Percentiles rank a stretch among this genome's conserved stretches.
These are phyloP conservation scores for Serinus canaria DNA, from an alignment of 2,113 vertebrate species.

Conservation along the genomic window DNA sequence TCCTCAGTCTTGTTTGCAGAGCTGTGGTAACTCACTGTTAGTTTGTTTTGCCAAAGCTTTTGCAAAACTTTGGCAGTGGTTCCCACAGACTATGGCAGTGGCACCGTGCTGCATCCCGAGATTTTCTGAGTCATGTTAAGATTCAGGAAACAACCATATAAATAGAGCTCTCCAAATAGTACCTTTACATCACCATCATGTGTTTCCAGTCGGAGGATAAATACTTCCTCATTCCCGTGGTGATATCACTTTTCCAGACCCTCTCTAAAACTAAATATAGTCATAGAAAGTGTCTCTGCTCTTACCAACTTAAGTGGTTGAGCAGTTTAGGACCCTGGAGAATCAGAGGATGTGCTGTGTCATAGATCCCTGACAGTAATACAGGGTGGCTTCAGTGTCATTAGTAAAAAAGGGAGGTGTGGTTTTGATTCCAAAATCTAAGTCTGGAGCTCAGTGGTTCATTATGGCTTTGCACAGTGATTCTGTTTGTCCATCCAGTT, in stretches of 20 bases:
- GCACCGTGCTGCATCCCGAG: background rate
- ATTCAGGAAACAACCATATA: conserved; percentile 37
- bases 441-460: background rate
- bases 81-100: background rate
- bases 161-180: conserved; percentile 53
- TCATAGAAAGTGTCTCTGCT: background rate
- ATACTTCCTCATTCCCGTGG: conserved; percentile 50
- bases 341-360: background rate
- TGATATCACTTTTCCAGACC: conserved; percentile 47
- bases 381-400: background rate
- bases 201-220: conserved; percentile 7
- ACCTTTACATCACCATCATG: conserved; percentile 57
- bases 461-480: background rate
- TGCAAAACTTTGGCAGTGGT: background rate
- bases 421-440: background rate
- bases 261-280: conserved; percentile 56
- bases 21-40: background rate
- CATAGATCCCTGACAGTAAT: background rate
- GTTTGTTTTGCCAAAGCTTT: background rate
- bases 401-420: background rate
- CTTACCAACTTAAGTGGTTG: background rate
- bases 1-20: background rate
- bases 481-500: background rate
- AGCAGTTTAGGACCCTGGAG: conserved; percentile 3
- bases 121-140: conserved; percentile 10